A percentile compares a stretch with the other conserved stretches of the same genome.
Conservation (phyloP, 92 coral and sea anemone genomes). For the Epizoanthus scotinus region DNA sequence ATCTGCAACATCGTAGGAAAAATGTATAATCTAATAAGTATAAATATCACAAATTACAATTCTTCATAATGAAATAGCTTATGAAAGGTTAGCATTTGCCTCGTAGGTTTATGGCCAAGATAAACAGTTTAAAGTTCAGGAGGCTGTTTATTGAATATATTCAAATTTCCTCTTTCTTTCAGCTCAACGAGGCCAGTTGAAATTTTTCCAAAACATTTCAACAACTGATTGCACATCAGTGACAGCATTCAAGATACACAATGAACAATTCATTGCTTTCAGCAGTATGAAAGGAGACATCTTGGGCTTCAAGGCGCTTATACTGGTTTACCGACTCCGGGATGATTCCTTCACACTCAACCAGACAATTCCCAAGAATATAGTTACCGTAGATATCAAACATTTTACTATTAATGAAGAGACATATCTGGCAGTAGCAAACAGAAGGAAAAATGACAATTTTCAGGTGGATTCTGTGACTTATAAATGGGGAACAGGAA, state of each 20-base stretch:
- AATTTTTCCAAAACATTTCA: neutral
- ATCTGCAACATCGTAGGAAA: no score
- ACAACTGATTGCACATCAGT: neutral
- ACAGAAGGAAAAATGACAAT: no score
- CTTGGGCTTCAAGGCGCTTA: neutral
- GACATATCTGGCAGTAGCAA: conserved; percentile 1
- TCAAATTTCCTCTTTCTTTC: neutral
- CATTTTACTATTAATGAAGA: neutral
- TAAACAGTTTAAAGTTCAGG: no score
- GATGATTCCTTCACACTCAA: neutral
- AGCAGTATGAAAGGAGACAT: neutral
- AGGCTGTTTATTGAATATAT: neutral
- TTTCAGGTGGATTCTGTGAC: neutral
- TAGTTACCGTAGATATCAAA: neutral
- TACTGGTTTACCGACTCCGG: neutral
- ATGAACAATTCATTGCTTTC: neutral
- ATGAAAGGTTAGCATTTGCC: no score
- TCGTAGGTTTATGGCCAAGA: no score
- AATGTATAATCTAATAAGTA: no score
- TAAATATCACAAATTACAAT: no score
- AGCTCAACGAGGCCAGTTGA: neutral
- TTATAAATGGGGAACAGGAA: neutral
- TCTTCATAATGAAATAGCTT: no score
- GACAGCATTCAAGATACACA: neutral
- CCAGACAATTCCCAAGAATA: neutral